Percentiles rank a stretch among this genome's conserved stretches.
Evolutionary conservation across 2,113 vertebrate species (phyloP).

Genomic region (Tetrax tetrax): DNA sequence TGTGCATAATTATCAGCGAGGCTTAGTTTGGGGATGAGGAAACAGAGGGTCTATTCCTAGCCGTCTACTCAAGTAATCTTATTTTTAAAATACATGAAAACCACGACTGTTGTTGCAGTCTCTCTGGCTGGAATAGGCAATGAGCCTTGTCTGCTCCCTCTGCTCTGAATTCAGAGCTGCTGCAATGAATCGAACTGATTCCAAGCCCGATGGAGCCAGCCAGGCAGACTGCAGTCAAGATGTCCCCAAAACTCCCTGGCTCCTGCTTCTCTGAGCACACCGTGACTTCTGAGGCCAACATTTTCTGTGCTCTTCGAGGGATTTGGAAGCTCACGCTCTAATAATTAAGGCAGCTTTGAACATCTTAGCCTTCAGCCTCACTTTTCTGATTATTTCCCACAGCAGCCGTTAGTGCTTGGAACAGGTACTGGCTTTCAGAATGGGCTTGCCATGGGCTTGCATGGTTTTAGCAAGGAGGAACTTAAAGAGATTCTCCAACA

Average conservation of each 20-base stretch:
- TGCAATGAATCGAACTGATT: constrained; percentile 52
- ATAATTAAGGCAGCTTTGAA: constrained; percentile 34
- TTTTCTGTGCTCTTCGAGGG: not conserved
- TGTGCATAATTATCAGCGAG: not conserved
- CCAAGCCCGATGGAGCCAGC: constrained; percentile 26
- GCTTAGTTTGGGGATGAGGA: not conserved
- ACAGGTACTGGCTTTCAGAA: not conserved
- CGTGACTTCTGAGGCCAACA: not conserved
- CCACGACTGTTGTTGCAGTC: not conserved
- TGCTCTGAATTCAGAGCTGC: constrained; percentile 58
- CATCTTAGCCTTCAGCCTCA: not conserved
- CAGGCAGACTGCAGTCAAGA: constrained; percentile 58
- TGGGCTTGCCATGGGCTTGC: not conserved
- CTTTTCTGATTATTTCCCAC: not conserved
- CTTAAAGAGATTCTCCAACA: not conserved
- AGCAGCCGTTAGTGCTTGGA: not conserved
- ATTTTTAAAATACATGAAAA: not conserved
- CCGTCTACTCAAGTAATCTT: not conserved
- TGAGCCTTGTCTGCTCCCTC: constrained; percentile 46
- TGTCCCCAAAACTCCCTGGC: constrained; percentile 38
- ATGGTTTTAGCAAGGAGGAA: not conserved
- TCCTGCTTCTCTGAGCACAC: not conserved
- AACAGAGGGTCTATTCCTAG: not conserved
- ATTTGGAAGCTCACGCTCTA: constrained; percentile 23
- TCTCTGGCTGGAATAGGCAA: constrained; percentile 44